phyloP scores from a whole-genome alignment of 2,113 vertebrate species.

The Aegotheles bennettii region DNA sequence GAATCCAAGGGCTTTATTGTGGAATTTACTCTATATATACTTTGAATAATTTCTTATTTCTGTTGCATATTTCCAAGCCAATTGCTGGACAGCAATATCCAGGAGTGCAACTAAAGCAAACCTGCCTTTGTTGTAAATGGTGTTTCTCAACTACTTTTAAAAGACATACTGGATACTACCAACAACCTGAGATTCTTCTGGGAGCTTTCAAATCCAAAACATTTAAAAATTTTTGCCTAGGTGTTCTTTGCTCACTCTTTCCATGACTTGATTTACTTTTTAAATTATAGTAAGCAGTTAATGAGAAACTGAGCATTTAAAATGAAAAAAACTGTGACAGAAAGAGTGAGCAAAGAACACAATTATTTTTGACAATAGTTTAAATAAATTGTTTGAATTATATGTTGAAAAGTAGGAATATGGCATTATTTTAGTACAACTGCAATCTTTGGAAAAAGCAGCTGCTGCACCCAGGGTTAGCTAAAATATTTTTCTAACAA shows the following conservation, averaged over 20 bases:
- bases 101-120: background rate
- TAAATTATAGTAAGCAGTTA: background rate
- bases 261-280: background rate
- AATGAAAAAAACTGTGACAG: background rate
- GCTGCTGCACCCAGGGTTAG: background rate
- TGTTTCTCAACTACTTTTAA: background rate
- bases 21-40: background rate
- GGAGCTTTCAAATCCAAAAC: background rate
- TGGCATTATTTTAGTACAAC: background rate
- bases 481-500: background rate
- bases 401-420: background rate
- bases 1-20: background rate
- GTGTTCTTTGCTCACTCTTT: background rate
- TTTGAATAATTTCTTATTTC: background rate
- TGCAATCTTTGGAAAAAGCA: background rate
- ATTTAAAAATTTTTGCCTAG: background rate
- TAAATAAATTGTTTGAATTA: background rate
- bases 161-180: background rate
- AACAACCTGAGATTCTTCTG: background rate
- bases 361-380: background rate
- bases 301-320: background rate
- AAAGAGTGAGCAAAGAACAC: too few relatives aligned
- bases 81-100: background rate
- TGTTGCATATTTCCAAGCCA: background rate
- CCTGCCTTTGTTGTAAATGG: background rate